Evolutionary conservation across 2,113 vertebrate species (phyloP).

Genomic region (Xerus inauris): DNA sequence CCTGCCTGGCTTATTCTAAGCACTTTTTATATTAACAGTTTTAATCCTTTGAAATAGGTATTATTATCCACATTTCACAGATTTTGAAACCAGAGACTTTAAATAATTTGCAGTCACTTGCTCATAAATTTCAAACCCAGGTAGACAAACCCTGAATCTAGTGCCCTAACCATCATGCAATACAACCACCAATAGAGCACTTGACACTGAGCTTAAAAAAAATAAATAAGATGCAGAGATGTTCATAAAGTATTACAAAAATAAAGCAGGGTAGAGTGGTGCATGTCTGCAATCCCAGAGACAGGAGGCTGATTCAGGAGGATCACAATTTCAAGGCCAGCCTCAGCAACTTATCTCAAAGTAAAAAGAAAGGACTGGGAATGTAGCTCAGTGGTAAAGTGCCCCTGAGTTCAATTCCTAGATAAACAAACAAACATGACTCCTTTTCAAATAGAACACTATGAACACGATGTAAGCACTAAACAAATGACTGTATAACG

Average conservation of each 20-base stretch:
- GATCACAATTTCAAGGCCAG: too few relatives aligned
- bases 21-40: background rate
- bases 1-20: too few relatives aligned
- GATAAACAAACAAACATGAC: background rate
- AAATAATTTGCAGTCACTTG: background rate
- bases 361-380: too few relatives aligned
- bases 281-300: too few relatives aligned
- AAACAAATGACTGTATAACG: background rate
- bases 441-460: background rate
- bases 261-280: background rate
- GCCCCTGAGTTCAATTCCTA: too few relatives aligned
- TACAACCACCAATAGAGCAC: background rate
- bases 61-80: background rate
- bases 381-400: too few relatives aligned
- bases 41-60: background rate
- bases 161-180: background rate
- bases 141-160: background rate
- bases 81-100: background rate
- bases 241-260: background rate
- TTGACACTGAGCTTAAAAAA: background rate
- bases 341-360: too few relatives aligned
- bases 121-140: slow-evolving; percentile 5
- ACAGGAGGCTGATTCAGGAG: too few relatives aligned
- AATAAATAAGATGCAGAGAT: background rate
- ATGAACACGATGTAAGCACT: background rate